Conservation (phyloP, 2,888 invertebrate genomes). For the Bruchidius siliquastri region DNA sequence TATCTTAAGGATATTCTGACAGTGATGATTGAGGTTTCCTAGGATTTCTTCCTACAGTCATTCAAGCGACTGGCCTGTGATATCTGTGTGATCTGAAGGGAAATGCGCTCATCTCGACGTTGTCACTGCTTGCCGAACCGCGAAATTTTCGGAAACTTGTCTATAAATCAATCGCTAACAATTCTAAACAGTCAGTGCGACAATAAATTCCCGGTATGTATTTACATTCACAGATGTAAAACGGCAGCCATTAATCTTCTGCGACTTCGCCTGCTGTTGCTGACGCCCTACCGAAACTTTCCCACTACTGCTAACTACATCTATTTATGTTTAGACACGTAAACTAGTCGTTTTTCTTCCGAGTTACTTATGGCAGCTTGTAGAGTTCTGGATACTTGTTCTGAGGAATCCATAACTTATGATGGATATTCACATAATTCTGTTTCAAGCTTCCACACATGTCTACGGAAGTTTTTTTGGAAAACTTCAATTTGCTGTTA, state of each 20-base stretch:
- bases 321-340: neutral
- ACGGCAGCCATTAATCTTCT: neutral
- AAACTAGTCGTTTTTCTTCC: neutral
- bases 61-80: neutral
- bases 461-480: too few species aligned
- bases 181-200: neutral
- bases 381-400: neutral
- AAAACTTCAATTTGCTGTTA: too few species aligned
- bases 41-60: too few species aligned
- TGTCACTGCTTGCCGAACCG: neutral
- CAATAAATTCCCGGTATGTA: neutral
- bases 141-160: neutral
- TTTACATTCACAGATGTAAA: neutral
- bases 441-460: neutral
- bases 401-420: neutral
- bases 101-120: neutral
- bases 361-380: neutral
- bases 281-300: neutral
- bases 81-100: neutral
- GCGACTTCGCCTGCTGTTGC: neutral
- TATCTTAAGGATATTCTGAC: too few species aligned
- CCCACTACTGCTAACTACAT: neutral
- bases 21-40: too few species aligned
- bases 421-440: neutral
- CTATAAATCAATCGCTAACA: neutral